These are phyloP conservation scores for Cheilosia grossa DNA, from an alignment of 2,888 invertebrate genomes.

Conservation along the genomic window DNA sequence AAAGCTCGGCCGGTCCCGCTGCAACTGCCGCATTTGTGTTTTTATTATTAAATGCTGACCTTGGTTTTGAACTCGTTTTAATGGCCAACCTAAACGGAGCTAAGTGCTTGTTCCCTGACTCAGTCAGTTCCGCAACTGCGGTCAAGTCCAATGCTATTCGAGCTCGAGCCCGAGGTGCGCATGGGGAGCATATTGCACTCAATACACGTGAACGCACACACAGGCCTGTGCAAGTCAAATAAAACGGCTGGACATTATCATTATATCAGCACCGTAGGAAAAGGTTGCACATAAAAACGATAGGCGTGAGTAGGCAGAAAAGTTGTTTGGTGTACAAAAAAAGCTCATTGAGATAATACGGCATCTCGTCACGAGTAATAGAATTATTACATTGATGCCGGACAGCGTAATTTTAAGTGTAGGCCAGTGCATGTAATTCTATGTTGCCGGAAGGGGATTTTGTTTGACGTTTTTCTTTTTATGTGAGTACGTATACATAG, in stretches of 20 bases:
- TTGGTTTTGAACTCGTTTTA: slow-evolving; percentile 75
- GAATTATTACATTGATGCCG: slow-evolving; percentile 13
- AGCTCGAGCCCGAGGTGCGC: slow-evolving; percentile 46
- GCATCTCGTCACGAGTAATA: slow-evolving; percentile 16
- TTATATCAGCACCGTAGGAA: background rate
- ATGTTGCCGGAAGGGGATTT: slow-evolving; percentile 2
- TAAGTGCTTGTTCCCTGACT: slow-evolving; percentile 73
- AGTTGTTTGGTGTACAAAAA: background rate
- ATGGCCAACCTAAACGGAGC: slow-evolving; percentile 73
- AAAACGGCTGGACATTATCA: background rate
- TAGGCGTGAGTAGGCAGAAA: slow-evolving; percentile 51
- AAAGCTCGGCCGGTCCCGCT: slow-evolving; percentile 42
- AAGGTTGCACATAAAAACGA: background rate
- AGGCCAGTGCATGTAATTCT: slow-evolving; percentile 17
- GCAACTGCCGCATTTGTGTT: slow-evolving; percentile 33
- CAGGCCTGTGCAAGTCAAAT: background rate
- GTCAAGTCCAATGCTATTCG: slow-evolving; percentile 74
- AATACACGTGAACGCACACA: background rate
- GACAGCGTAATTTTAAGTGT: slow-evolving; percentile 3
- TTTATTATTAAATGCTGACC: slow-evolving; percentile 67
- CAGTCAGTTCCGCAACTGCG: slow-evolving; percentile 75
- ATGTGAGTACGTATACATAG: background rate
- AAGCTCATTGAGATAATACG: slow-evolving; percentile 35
- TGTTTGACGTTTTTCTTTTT: background rate
- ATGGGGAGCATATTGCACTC: slow-evolving; percentile 67